Percentiles rank a stretch among this genome's conserved stretches.
Conservation (phyloP, 2,113 vertebrate species). For the Aegotheles bennettii region DNA sequence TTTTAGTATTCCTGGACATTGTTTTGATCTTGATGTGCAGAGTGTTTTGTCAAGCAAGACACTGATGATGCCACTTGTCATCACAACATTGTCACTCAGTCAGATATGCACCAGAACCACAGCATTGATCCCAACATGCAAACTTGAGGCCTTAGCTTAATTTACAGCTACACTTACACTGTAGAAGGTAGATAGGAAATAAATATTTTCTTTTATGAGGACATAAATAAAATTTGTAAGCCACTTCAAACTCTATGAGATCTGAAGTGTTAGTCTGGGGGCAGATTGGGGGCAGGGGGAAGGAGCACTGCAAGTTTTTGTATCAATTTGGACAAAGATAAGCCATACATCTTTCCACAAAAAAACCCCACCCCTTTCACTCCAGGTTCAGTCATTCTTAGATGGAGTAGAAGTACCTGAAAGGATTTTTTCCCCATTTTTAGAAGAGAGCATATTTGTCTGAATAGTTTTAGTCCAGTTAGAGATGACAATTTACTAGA, state of each 20-base stretch:
- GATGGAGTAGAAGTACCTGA: neutral
- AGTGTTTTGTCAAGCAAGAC: neutral
- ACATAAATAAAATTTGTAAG: neutral
- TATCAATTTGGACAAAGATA: neutral
- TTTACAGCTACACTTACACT: neutral
- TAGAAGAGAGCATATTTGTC: neutral
- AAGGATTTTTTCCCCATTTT: neutral
- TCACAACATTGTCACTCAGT: neutral
- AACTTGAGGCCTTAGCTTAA: neutral
- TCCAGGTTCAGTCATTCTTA: neutral
- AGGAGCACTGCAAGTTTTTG: neutral
- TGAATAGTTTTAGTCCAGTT: neutral
- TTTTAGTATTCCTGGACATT: neutral
- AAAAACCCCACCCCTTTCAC: neutral
- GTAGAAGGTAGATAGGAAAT: neutral
- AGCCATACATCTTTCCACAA: neutral
- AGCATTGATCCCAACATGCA: neutral
- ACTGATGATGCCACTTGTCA: neutral
- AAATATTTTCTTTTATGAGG: neutral
- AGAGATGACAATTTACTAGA: neutral
- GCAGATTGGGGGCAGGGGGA: neutral
- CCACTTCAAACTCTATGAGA: neutral
- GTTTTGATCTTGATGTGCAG: neutral
- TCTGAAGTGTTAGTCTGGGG: neutral
- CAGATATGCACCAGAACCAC: neutral